A percentile compares a stretch with the other conserved stretches of the same genome.
These are phyloP conservation scores for Polypedilum pembai DNA, from an alignment of 1,140 invertebrate species.

Conservation along the genomic window DNA sequence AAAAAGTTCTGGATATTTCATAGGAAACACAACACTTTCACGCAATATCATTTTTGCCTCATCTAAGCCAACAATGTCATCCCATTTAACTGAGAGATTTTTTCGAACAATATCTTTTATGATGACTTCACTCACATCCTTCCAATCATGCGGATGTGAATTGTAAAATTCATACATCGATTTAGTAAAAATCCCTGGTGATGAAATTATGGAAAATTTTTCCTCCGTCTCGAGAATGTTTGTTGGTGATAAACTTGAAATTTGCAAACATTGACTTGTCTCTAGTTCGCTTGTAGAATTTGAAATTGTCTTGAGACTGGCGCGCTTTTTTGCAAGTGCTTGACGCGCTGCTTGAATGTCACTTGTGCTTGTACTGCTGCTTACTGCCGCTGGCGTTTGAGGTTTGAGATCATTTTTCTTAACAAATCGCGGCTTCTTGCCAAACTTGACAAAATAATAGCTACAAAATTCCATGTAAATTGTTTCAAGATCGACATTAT, in stretches of 20 bases:
- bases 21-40: slow-evolving; percentile 81
- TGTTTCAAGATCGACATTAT: slow-evolving; percentile 82
- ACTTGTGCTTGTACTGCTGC: neutral
- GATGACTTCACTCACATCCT: neutral
- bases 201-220: slow-evolving; percentile 31
- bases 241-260: slow-evolving; percentile 1
- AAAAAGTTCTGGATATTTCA: slow-evolving; percentile 79
- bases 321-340: neutral
- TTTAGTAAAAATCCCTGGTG: slow-evolving; percentile 34
- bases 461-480: slow-evolving; percentile 82
- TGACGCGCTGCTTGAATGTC: neutral
- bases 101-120: slow-evolving; percentile 33
- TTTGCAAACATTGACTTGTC: slow-evolving; percentile 3
- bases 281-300: neutral
- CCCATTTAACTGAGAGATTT: slow-evolving; percentile 52
- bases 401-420: slow-evolving; percentile 47
- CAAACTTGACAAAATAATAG: slow-evolving; percentile 77
- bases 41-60: slow-evolving; percentile 76
- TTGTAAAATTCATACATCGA: slow-evolving; percentile 19
- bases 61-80: slow-evolving; percentile 67
- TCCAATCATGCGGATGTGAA: slow-evolving; percentile 30
- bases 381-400: neutral
- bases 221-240: neutral
- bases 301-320: neutral
- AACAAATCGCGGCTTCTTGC: slow-evolving; percentile 73